Conservation (phyloP, 2,888 invertebrate genomes). For the Mimachlamys varia region DNA sequence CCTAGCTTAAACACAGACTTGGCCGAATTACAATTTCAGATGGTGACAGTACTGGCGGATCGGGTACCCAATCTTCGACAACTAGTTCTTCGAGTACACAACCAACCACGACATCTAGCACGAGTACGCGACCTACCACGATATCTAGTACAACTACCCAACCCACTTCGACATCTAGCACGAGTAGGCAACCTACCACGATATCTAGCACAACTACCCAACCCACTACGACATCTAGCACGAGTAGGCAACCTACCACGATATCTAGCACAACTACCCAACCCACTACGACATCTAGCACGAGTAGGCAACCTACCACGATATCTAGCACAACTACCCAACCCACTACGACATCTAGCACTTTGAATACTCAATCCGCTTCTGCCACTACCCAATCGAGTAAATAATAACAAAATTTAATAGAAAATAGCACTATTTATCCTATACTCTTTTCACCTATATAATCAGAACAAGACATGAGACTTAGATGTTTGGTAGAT, state of each 20-base stretch:
- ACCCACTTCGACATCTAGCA: not conserved
- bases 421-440: not conserved
- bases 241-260: no score
- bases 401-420: not conserved
- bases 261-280: not conserved
- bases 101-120: not conserved
- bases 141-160: not conserved
- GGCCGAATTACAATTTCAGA: conserved; percentile 12
- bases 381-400: not conserved
- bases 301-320: not conserved
- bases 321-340: not conserved
- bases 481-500: not conserved
- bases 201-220: not conserved
- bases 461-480: not conserved
- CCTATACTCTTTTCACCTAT: not conserved
- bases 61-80: not conserved
- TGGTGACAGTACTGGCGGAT: not conserved
- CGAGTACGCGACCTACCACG: not conserved
- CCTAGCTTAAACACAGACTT: not conserved
- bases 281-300: not conserved
- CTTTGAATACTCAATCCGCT: not conserved
- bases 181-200: no score
- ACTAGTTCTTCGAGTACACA: not conserved
- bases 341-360: not conserved
- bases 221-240: no score